Evolutionary conservation across 2,797 vertebrate genomes (phyloP).

Genomic region (Otolemur crassicaudatus): DNA sequence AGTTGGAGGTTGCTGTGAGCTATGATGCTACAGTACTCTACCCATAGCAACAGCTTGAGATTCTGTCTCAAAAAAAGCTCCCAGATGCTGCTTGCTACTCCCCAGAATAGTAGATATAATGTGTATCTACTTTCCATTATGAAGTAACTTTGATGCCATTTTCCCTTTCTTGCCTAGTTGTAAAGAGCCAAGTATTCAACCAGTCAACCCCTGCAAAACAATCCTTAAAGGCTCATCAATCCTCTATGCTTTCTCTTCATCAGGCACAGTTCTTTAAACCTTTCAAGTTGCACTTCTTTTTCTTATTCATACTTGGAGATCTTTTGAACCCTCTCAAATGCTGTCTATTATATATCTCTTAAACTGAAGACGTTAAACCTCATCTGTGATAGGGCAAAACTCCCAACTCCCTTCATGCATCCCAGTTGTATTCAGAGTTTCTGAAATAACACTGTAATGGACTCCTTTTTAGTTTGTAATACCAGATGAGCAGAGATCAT

Average conservation of each 20-base stretch:
- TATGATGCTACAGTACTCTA: too few relatives aligned
- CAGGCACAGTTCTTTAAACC: background rate
- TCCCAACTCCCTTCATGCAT: background rate
- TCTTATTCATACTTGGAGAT: background rate
- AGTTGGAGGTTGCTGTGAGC: too few relatives aligned
- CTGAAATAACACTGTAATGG: background rate
- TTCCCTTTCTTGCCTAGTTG: background rate
- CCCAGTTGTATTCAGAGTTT: background rate
- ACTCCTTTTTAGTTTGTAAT: constrained; percentile 3
- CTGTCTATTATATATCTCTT: background rate
- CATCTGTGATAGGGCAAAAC: background rate
- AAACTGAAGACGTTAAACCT: background rate
- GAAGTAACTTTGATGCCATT: background rate
- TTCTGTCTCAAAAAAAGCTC: background rate
- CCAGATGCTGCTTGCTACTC: background rate
- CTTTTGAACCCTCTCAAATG: background rate
- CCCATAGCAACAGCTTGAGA: background rate
- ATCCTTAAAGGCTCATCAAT: background rate
- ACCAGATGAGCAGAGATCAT: background rate
- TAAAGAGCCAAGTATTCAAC: background rate
- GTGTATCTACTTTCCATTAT: background rate
- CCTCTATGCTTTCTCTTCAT: constrained; percentile 7
- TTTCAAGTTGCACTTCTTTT: background rate
- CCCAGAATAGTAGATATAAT: background rate
- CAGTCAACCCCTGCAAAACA: constrained; percentile 4